A percentile compares a stretch with the other conserved stretches of the same genome.
phyloP scores from a whole-genome alignment of 2,113 vertebrate species.

The Tragelaphus buxtoni region DNA sequence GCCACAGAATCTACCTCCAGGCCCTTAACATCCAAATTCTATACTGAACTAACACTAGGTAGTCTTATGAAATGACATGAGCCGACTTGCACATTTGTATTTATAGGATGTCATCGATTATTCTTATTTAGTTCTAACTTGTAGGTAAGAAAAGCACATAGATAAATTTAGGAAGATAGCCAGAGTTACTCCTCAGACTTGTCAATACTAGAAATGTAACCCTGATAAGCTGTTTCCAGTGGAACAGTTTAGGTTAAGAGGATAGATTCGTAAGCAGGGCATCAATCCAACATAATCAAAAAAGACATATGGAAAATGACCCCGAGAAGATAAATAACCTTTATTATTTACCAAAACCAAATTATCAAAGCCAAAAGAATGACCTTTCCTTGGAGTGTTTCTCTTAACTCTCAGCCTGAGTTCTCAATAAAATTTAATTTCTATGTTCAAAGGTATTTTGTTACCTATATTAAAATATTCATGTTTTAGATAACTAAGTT shows the following conservation, averaged over 20 bases:
- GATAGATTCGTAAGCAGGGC: not conserved
- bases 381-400: not conserved
- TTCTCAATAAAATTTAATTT: constrained; percentile 28
- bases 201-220: constrained; percentile 45
- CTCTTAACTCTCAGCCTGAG: not conserved
- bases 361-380: not conserved
- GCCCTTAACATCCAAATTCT: not conserved
- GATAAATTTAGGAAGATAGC: constrained; percentile 31
- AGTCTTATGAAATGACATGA: not conserved
- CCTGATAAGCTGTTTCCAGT: not conserved
- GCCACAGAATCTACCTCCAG: not conserved
- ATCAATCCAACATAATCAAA: not conserved
- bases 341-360: not conserved
- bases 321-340: not conserved
- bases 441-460: constrained; percentile 20
- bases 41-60: not conserved
- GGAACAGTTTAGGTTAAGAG: not conserved
- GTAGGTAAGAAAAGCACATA: not conserved
- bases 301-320: not conserved
- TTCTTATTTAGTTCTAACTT: constrained; percentile 49
- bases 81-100: constrained; percentile 20
- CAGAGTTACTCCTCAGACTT: constrained; percentile 30
- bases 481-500: not conserved
- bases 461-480: constrained; percentile 18
- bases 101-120: not conserved